These are phyloP conservation scores for Lucinisca nassula DNA, from an alignment of 2,888 invertebrate genomes.

Conservation along the genomic window DNA sequence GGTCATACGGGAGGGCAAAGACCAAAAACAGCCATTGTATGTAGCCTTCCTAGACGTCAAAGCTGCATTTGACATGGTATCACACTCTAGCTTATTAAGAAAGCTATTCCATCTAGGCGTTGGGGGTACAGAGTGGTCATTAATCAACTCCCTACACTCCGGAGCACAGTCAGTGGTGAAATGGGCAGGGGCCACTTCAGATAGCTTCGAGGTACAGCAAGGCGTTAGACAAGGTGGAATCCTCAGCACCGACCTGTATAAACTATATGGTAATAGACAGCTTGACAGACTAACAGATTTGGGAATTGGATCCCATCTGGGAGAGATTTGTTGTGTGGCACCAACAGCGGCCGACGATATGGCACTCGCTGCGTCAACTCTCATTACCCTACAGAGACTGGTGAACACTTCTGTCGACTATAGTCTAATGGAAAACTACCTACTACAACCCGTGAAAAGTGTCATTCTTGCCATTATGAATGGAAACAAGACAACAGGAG, in stretches of 20 bases:
- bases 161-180: background rate
- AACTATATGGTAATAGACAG: slow-evolving; percentile 7
- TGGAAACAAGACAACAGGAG: background rate
- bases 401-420: background rate
- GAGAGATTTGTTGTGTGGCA: background rate
- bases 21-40: background rate
- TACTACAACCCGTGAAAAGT: background rate
- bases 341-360: slow-evolving; percentile 8
- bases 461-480: background rate
- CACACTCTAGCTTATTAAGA: slow-evolving; percentile 26
- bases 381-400: background rate
- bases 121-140: background rate
- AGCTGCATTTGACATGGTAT: slow-evolving; percentile 36
- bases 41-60: slow-evolving; percentile 35
- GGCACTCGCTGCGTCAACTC: background rate
- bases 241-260: slow-evolving; percentile 31
- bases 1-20: background rate
- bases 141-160: background rate
- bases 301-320: background rate
- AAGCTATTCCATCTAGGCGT: slow-evolving; percentile 22
- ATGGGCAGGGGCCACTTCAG: background rate
- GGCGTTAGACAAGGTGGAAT: slow-evolving; percentile 32
- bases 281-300: background rate
- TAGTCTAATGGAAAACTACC: too few relatives aligned
- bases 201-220: background rate